These are phyloP conservation scores for Drosophila recens DNA, from an alignment of 2,888 invertebrate species.

Conservation along the genomic window DNA sequence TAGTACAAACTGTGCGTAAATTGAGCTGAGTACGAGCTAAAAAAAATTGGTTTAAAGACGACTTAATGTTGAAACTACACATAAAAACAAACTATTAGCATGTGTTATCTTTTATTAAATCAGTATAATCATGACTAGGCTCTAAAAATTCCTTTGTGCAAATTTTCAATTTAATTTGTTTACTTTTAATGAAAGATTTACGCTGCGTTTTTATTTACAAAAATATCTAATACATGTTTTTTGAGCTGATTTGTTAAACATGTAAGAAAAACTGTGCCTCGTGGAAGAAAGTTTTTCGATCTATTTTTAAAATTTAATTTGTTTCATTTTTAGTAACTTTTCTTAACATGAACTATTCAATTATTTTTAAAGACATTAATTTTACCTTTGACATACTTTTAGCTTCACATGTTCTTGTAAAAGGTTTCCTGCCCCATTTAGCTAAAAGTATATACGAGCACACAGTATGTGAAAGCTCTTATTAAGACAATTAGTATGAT, in stretches of 20 bases:
- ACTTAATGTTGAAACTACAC: neutral
- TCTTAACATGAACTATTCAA: neutral
- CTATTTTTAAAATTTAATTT: too few species aligned
- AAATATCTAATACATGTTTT: too few species aligned
- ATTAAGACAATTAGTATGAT: slow-evolving; percentile 7
- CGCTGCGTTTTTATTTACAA: neutral
- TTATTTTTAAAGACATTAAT: neutral
- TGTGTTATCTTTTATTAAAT: neutral
- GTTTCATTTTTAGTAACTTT: too few species aligned
- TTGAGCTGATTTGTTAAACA: too few species aligned
- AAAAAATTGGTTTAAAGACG: neutral
- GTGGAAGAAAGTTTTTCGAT: too few species aligned
- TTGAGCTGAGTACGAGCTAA: slow-evolving; percentile 4
- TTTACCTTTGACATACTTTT: neutral
- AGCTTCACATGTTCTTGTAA: neutral
- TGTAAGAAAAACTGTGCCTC: too few species aligned
- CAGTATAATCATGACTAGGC: neutral
- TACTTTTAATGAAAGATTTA: neutral
- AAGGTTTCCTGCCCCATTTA: neutral
- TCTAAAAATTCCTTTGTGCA: too few species aligned
- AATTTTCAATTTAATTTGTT: neutral
- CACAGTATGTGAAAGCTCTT: neutral
- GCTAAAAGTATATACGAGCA: neutral
- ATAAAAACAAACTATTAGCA: neutral
- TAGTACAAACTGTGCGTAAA: slow-evolving; percentile 9